These are phyloP conservation scores for Cryptus armator DNA, from an alignment of 2,888 invertebrate species.

Conservation along the genomic window DNA sequence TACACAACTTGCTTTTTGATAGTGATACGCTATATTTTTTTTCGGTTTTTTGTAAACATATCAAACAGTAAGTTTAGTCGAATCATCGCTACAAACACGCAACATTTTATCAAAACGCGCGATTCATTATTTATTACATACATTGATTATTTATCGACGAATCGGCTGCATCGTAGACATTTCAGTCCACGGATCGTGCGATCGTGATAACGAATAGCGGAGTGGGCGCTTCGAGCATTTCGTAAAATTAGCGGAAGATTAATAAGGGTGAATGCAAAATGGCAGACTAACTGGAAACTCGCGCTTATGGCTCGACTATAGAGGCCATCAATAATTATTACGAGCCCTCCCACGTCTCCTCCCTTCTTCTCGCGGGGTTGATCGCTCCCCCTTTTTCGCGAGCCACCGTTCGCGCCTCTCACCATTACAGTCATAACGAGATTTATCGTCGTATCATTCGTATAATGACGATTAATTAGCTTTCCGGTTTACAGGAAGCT, in stretches of 20 bases:
- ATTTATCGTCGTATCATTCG: slow-evolving; percentile 44
- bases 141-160: too few relatives aligned
- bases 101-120: too few relatives aligned
- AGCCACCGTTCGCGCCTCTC: slow-evolving; percentile 15
- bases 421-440: slow-evolving; percentile 29
- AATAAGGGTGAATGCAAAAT: slow-evolving; percentile 49
- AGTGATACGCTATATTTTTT: too few relatives aligned
- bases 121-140: too few relatives aligned
- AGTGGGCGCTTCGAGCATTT: neutral
- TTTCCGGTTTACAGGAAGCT: neutral
- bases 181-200: neutral
- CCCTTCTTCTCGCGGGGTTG: slow-evolving; percentile 15
- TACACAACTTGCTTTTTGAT: too few relatives aligned
- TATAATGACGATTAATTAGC: slow-evolving; percentile 51
- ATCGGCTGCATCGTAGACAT: neutral
- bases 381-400: neutral
- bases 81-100: too few relatives aligned
- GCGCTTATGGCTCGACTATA: slow-evolving; percentile 29
- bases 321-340: slow-evolving; percentile 63
- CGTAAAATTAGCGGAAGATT: slow-evolving; percentile 36
- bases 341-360: slow-evolving; percentile 28
- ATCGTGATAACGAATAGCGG: slow-evolving; percentile 17
- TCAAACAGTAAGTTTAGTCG: too few relatives aligned
- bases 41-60: too few relatives aligned
- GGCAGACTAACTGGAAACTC: slow-evolving; percentile 45